phyloP scores from a whole-genome alignment of 2,113 vertebrate genomes.

The Arothron firmamentum region DNA sequence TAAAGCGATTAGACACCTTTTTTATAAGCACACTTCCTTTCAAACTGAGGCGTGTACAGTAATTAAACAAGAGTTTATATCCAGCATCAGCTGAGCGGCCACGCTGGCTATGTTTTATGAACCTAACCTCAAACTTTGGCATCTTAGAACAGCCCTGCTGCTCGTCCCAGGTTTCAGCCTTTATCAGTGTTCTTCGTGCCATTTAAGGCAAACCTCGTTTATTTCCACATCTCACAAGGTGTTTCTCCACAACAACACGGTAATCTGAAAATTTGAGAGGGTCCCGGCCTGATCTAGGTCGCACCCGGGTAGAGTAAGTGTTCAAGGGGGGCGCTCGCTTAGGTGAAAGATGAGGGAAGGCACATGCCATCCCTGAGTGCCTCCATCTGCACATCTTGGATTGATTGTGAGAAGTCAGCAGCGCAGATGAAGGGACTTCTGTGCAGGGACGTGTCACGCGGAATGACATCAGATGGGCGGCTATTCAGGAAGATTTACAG shows the following conservation, averaged over 20 bases:
- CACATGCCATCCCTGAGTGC: constrained; percentile 7
- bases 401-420: constrained; percentile 26
- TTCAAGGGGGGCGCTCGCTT: constrained; percentile 2
- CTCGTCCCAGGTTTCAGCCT: constrained; percentile 4
- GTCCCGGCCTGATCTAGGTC: constrained; percentile 1
- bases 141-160: not conserved
- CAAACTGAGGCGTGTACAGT: not conserved
- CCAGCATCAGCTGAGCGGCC: constrained; percentile 5
- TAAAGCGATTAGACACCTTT: not conserved
- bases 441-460: not conserved
- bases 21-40: not conserved
- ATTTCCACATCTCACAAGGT: not conserved
- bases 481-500: not conserved
- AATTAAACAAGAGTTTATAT: not conserved
- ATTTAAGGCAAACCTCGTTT: not conserved
- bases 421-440: constrained; percentile 1
- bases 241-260: not conserved
- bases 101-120: constrained; percentile 11
- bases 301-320: not conserved
- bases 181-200: not conserved
- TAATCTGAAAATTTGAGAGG: not conserved
- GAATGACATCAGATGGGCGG: constrained; percentile 16
- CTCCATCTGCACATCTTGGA: constrained; percentile 46
- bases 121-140: constrained; percentile 5
- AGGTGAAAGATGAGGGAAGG: constrained; percentile 16